Evolutionary conservation across 1,140 invertebrate species (phyloP).

Genomic region (Drosophila jambulina): DNA sequence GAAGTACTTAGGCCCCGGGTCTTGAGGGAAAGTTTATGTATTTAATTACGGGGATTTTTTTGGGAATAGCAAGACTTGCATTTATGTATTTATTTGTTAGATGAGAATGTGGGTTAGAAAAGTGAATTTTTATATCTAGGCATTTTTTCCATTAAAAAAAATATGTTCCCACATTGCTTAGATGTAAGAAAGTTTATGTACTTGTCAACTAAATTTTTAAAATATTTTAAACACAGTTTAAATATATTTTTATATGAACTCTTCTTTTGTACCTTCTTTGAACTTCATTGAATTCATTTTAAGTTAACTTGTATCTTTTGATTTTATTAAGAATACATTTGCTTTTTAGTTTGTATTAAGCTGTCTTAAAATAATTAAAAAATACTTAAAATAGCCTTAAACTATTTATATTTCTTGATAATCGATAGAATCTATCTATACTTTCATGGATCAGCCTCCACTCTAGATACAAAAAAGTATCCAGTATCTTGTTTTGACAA

Average conservation of each 20-base stretch:
- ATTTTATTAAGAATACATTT: neutral
- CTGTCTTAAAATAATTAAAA: neutral
- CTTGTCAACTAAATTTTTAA: neutral
- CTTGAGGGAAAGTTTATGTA: conserved; percentile 17
- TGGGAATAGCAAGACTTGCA: neutral
- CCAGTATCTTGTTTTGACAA: conserved; percentile 65
- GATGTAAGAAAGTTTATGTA: neutral
- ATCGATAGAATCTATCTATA: fast-evolving
- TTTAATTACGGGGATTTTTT: neutral
- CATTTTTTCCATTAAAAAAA: neutral
- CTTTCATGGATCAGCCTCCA: neutral
- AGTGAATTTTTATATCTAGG: too few relatives aligned
- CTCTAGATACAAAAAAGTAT: too few relatives aligned
- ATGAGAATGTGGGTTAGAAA: neutral
- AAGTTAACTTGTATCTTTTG: neutral
- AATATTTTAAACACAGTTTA: neutral
- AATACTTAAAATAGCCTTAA: too few relatives aligned
- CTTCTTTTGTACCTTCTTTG: too few relatives aligned
- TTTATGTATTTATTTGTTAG: neutral
- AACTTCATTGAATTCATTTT: neutral
- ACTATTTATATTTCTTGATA: neutral
- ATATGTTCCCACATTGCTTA: neutral
- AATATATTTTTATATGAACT: neutral
- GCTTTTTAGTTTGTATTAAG: neutral
- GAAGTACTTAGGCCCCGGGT: conserved; percentile 64